Conservation (phyloP, 2,888 invertebrate genomes). For the Rhaphigaster nebulosa region DNA sequence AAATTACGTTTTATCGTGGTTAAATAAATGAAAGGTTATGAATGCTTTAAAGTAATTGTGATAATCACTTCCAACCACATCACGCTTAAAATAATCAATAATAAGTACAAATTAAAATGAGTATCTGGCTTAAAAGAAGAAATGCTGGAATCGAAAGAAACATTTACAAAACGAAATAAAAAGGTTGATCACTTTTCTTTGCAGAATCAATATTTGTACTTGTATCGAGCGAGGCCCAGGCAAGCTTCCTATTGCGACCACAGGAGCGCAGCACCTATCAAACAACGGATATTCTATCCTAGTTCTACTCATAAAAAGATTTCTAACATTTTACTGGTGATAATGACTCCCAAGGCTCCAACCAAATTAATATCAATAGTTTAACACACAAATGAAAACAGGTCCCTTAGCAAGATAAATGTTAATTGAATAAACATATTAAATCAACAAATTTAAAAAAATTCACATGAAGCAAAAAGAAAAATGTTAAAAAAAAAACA, state of each 20-base stretch:
- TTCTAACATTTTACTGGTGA: background rate
- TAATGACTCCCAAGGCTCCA: background rate
- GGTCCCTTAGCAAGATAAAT: background rate
- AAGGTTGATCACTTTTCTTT: slow-evolving; percentile 49
- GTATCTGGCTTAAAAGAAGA: background rate
- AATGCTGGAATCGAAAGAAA: background rate
- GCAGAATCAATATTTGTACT: slow-evolving; percentile 58
- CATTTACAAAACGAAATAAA: slow-evolving; percentile 30
- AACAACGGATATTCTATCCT: slow-evolving; percentile 35
- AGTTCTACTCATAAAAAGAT: background rate
- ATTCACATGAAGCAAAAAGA: background rate
- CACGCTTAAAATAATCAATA: background rate
- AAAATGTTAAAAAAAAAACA: background rate
- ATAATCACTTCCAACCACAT: background rate
- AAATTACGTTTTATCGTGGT: background rate
- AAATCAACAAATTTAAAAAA: background rate
- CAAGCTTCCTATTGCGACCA: background rate
- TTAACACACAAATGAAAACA: background rate
- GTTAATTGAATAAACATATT: background rate
- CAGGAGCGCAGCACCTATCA: slow-evolving; percentile 52
- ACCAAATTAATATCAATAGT: background rate
- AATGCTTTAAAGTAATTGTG: background rate
- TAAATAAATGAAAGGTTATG: slow-evolving; percentile 39
- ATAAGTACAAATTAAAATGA: background rate
- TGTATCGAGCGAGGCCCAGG: slow-evolving; percentile 55